Percentiles rank a stretch among this genome's conserved stretches.
These are phyloP conservation scores for Porites australiensis DNA, from an alignment of 64 coral and sea anemone genomes.

Conservation along the genomic window DNA sequence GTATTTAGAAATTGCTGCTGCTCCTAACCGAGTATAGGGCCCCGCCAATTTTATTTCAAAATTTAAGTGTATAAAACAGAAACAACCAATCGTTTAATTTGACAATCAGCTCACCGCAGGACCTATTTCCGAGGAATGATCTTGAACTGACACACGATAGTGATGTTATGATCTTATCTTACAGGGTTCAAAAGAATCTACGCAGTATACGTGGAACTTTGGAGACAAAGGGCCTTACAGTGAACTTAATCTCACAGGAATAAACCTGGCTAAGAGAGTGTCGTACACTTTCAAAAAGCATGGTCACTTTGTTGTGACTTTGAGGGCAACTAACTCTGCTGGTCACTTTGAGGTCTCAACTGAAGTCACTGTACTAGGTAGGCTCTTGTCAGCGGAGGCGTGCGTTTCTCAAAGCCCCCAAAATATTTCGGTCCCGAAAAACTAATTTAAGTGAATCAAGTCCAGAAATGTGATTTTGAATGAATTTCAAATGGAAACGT, in stretches of 20 bases:
- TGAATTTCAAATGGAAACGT: too few relatives aligned
- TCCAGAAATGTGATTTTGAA: too few relatives aligned
- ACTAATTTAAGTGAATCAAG: too few relatives aligned
- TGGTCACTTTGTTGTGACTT: conserved; percentile 36
- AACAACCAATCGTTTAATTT: not conserved
- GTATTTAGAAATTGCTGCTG: too few relatives aligned
- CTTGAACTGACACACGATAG: too few relatives aligned
- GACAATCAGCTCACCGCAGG: not conserved
- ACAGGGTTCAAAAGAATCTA: conserved; percentile 62
- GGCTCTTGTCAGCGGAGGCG: too few relatives aligned
- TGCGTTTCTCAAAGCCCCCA: too few relatives aligned
- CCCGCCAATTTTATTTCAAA: too few relatives aligned
- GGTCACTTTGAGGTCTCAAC: not conserved
- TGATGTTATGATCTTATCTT: not conserved
- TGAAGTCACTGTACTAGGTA: conserved; percentile 46
- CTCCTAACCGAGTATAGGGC: too few relatives aligned
- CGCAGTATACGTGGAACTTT: conserved; percentile 65
- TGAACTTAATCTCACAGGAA: conserved; percentile 30
- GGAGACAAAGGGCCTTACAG: conserved; percentile 7
- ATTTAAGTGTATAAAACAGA: too few relatives aligned
- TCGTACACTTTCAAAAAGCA: conserved; percentile 11
- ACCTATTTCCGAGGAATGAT: not conserved
- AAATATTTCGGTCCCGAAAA: too few relatives aligned
- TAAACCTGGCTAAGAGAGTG: conserved; percentile 3
- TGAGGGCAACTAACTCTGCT: conserved; percentile 42